These are phyloP conservation scores for Falco columbarius DNA, from an alignment of 2,797 vertebrate genomes.

Conservation along the genomic window DNA sequence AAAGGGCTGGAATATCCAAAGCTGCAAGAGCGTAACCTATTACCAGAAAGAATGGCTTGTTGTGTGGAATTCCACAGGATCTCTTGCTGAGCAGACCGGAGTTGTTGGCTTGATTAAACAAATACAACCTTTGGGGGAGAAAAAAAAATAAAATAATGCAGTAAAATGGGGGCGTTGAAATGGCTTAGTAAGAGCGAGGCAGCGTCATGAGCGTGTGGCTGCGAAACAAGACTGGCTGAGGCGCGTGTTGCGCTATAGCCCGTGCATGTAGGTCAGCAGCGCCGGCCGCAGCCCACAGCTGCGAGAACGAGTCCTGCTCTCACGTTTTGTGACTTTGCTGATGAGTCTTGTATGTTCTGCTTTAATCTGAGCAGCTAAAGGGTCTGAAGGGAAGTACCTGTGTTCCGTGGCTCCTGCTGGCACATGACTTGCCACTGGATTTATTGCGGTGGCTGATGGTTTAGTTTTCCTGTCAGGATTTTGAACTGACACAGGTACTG, in stretches of 20 bases:
- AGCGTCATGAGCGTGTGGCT: rapidly evolving
- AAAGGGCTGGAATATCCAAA: neutral
- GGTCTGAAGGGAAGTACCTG: rapidly evolving
- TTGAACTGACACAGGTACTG: neutral
- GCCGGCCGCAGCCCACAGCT: neutral
- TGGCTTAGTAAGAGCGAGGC: neutral
- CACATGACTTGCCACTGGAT: neutral
- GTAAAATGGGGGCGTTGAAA: neutral
- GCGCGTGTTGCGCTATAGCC: neutral
- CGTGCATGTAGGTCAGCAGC: neutral
- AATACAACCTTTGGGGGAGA: neutral
- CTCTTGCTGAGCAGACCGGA: neutral
- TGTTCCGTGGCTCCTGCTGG: neutral
- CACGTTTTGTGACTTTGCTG: neutral
- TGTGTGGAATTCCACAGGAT: neutral
- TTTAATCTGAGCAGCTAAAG: neutral
- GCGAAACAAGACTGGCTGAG: neutral
- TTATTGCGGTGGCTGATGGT: neutral
- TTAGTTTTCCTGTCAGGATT: neutral
- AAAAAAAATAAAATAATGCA: rapidly evolving
- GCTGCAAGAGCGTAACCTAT: neutral
- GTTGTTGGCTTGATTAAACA: neutral
- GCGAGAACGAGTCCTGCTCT: neutral
- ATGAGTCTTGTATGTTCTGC: neutral
- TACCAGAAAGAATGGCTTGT: neutral